phyloP scores from a whole-genome alignment of 2,797 vertebrate species.

The Cyprinodon diabolis region DNA sequence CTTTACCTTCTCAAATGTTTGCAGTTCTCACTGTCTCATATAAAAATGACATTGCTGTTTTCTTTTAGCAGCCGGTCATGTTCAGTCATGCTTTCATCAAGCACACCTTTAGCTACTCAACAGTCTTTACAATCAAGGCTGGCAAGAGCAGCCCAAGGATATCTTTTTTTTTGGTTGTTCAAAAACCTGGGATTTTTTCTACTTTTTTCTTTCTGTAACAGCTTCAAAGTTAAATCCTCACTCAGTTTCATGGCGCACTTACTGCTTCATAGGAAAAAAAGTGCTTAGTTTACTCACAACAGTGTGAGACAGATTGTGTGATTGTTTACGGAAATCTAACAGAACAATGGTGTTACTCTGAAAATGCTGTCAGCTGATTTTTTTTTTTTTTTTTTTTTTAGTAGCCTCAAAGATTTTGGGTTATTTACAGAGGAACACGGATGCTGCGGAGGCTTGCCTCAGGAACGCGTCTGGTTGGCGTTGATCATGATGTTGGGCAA shows the following conservation, averaged over 20 bases:
- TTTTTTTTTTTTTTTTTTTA: conserved; percentile 6
- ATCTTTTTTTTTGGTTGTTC: conserved; percentile 64
- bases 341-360: conserved; percentile 36
- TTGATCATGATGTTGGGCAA: conserved; percentile 97
- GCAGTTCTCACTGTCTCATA: conserved; percentile 35
- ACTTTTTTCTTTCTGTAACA: conserved; percentile 6
- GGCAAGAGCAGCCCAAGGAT: conserved; percentile 57
- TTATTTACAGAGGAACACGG: conserved; percentile 64
- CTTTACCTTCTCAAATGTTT: conserved; percentile 25
- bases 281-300: conserved; percentile 54
- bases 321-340: conserved; percentile 39
- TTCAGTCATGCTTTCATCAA: conserved; percentile 71
- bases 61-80: conserved; percentile 48
- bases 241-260: conserved; percentile 49
- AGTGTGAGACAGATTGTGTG: conserved; percentile 32
- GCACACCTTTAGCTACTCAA: conserved; percentile 61
- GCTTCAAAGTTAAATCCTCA: conserved; percentile 30
- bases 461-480: conserved; percentile 83
- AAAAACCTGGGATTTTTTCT: conserved; percentile 33
- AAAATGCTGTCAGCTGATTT: conserved; percentile 36
- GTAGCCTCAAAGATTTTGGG: conserved; percentile 9
- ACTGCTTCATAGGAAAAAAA: conserved; percentile 65
- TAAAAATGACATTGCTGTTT: conserved; percentile 53
- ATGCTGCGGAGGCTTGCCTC: conserved; percentile 51
- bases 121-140: conserved; percentile 77